Percentiles rank a stretch among this genome's conserved stretches.
phyloP scores from a whole-genome alignment of 30 jellyfish, hydroid and myxozoan species.

The Aurelia sp. region DNA sequence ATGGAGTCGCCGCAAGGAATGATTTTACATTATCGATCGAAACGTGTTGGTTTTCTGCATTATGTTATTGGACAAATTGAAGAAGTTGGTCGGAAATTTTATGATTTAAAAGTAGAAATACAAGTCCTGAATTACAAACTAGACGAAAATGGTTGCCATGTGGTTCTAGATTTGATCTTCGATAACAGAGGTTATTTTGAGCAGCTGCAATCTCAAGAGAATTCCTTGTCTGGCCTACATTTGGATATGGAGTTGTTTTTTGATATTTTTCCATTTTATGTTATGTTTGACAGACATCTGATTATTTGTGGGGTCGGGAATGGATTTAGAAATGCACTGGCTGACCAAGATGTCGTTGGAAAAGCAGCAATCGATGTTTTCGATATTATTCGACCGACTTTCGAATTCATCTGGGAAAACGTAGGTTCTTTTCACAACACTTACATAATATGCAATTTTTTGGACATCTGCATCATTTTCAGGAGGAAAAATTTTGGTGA shows the following conservation, averaged over 20 bases:
- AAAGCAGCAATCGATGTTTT: constrained; percentile 39
- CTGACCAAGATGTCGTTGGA: constrained; percentile 28
- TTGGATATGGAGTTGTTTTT: constrained; percentile 44
- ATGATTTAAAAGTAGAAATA: constrained; percentile 41
- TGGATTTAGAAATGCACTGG: constrained; percentile 45
- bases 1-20: constrained; percentile 64
- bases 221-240: constrained; percentile 31
- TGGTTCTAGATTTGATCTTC: constrained; percentile 34
- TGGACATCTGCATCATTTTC: no score
- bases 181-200: constrained; percentile 55
- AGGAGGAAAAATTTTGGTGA: no score
- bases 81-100: constrained; percentile 62
- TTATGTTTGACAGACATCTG: constrained; percentile 34
- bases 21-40: constrained; percentile 59
- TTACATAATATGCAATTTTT: no score
- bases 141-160: constrained; percentile 62
- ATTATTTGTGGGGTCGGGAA: constrained; percentile 41
- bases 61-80: constrained; percentile 72
- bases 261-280: constrained; percentile 68
- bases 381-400: constrained; percentile 64
- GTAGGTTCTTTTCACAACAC: constrained; percentile 11
- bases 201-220: constrained; percentile 46
- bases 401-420: constrained; percentile 66
- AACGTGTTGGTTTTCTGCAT: constrained; percentile 58
- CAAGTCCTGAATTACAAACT: constrained; percentile 48